Evolutionary conservation across 2,888 invertebrate species (phyloP).

Genomic region (Actias luna): DNA sequence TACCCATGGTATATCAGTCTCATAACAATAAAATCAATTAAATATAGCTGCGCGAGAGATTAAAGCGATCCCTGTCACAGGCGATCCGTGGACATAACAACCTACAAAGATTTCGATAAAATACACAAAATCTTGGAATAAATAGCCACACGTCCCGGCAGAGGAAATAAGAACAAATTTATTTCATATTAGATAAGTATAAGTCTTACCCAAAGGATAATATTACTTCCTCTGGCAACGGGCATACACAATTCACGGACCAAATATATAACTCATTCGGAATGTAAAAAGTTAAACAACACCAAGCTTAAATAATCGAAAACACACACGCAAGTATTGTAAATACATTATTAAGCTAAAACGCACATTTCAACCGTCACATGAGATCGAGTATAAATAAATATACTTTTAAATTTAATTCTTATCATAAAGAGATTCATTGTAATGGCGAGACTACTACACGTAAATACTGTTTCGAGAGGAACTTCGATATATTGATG

Average conservation of each 20-base stretch:
- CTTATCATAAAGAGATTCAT: constrained; percentile 53
- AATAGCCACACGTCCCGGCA: no score
- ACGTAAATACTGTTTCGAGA: constrained; percentile 59
- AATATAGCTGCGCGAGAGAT: neutral
- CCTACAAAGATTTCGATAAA: no score
- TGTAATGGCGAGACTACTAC: constrained; percentile 55
- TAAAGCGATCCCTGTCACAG: no score
- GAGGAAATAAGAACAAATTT: no score
- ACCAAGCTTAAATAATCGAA: neutral
- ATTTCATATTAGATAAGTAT: no score
- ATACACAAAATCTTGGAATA: no score
- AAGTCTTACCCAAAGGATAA: no score
- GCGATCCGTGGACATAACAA: no score
- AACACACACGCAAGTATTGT: neutral
- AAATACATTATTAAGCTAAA: constrained; percentile 29
- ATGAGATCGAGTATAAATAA: constrained; percentile 42
- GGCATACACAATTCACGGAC: no score
- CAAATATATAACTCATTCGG: neutral
- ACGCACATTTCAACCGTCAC: constrained; percentile 36
- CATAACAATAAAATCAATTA: neutral
- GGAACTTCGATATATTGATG: constrained; percentile 55
- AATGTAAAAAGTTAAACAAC: neutral
- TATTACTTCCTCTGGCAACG: no score
- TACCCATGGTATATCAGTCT: constrained; percentile 4
- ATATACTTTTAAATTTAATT: constrained; percentile 39